Evolutionary conservation across 2,797 vertebrate species (phyloP).

Genomic region (Cottoperca gobio): DNA sequence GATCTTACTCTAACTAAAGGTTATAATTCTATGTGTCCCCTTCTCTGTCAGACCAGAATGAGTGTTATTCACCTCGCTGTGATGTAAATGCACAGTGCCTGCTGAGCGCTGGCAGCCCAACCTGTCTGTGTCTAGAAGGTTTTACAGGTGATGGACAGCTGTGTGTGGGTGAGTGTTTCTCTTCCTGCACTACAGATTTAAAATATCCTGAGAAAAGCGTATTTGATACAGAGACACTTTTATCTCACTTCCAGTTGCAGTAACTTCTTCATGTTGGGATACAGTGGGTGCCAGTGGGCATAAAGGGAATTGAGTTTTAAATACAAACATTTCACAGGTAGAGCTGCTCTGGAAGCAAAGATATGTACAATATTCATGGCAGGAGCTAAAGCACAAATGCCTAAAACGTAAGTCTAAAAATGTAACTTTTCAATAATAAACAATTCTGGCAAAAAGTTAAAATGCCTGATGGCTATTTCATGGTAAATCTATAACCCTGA

Average conservation of each 20-base stretch:
- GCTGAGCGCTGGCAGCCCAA: slow-evolving; percentile 74
- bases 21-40: slow-evolving; percentile 5
- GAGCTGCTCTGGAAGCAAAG: slow-evolving; percentile 14
- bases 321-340: slow-evolving; percentile 8
- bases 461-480: too few relatives aligned
- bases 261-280: neutral
- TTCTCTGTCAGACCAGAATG: slow-evolving; percentile 84
- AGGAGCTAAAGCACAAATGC: neutral
- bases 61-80: slow-evolving; percentile 85
- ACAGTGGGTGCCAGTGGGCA: neutral
- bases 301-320: neutral
- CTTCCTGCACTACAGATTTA: neutral
- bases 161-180: slow-evolving; percentile 86
- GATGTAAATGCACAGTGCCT: slow-evolving; percentile 85
- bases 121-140: slow-evolving; percentile 88
- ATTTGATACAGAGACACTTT: slow-evolving; percentile 16
- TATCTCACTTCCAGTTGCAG: neutral
- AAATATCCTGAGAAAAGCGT: slow-evolving; percentile 14
- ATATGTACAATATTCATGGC: neutral
- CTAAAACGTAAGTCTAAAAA: neutral
- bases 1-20: neutral
- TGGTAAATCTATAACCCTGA: too few relatives aligned
- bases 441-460: too few relatives aligned
- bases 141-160: slow-evolving; percentile 86
- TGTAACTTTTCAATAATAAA: neutral